phyloP scores from a whole-genome alignment of 2,113 vertebrate species.

The Mastomys natalensis region DNA sequence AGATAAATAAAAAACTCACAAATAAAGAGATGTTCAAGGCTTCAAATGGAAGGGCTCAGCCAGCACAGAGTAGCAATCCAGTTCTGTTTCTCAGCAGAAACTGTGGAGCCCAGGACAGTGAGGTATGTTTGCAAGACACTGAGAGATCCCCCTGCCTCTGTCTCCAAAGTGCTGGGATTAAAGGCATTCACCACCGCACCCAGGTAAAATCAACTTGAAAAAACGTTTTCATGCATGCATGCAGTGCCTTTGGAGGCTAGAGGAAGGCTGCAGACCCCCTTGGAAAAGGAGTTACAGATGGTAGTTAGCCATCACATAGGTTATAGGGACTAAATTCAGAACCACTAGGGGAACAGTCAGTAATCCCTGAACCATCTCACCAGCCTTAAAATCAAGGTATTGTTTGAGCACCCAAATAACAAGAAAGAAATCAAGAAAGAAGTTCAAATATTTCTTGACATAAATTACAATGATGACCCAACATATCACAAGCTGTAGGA shows the following conservation, averaged over 20 bases:
- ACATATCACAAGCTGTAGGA: not conserved
- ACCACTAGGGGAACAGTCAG: not conserved
- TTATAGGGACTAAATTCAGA: not conserved
- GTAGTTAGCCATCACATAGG: not conserved
- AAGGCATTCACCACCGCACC: not conserved
- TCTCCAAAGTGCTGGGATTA: not conserved
- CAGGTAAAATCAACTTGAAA: not conserved
- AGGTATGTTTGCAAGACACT: not conserved
- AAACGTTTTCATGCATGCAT: not conserved
- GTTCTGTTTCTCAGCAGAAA: not conserved
- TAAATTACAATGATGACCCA: not conserved
- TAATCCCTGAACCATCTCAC: no score
- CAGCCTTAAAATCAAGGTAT: not conserved
- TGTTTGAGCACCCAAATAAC: not conserved
- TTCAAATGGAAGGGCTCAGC: not conserved
- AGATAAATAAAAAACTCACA: not conserved
- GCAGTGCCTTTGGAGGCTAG: not conserved
- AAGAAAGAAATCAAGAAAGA: not conserved
- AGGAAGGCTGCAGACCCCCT: not conserved
- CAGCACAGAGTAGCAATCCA: no score
- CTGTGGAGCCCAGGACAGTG: not conserved
- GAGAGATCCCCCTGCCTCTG: not conserved
- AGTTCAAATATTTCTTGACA: not conserved
- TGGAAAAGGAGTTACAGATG: not conserved
- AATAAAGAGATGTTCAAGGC: not conserved